Conservation (phyloP, 2,888 invertebrate species). For the Apomyelois bistriatella region DNA sequence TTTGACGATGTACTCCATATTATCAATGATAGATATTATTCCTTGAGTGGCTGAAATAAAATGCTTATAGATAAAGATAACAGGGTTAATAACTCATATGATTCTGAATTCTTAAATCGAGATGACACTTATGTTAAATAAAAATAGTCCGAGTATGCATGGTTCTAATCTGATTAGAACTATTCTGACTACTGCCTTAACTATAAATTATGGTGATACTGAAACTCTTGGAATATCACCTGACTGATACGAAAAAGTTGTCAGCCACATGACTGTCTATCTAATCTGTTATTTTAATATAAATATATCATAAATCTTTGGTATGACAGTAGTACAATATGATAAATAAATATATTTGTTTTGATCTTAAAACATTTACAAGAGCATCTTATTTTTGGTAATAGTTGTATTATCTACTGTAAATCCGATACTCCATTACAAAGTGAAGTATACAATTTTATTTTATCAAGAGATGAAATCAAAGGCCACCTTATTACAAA, state of each 20-base stretch:
- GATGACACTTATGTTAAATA: not conserved
- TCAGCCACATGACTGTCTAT: slow-evolving; percentile 25
- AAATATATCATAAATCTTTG: too few relatives aligned
- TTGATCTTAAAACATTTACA: slow-evolving; percentile 25
- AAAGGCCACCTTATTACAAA: not conserved
- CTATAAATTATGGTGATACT: not conserved
- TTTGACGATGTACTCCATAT: slow-evolving; percentile 4
- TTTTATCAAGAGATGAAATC: not conserved
- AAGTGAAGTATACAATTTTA: not conserved
- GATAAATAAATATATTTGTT: not conserved
- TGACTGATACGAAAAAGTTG: slow-evolving; percentile 15
- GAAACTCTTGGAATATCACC: slow-evolving; percentile 16
- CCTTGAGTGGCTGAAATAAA: slow-evolving; percentile 9
- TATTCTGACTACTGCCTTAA: not conserved
- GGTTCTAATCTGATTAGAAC: not conserved
- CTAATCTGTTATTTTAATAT: slow-evolving; percentile 27
- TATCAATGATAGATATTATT: slow-evolving; percentile 11
- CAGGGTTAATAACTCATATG: slow-evolving; percentile 3
- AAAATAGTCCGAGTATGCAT: not conserved
- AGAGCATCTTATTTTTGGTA: not conserved
- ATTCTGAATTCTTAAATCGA: not conserved
- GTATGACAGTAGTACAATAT: slow-evolving; percentile 18
- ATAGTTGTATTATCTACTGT: too few relatives aligned
- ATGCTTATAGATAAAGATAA: not conserved
- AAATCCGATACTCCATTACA: too few relatives aligned